These are phyloP conservation scores for Cromileptes altivelis DNA, from an alignment of 2,113 vertebrate species.

Conservation along the genomic window DNA sequence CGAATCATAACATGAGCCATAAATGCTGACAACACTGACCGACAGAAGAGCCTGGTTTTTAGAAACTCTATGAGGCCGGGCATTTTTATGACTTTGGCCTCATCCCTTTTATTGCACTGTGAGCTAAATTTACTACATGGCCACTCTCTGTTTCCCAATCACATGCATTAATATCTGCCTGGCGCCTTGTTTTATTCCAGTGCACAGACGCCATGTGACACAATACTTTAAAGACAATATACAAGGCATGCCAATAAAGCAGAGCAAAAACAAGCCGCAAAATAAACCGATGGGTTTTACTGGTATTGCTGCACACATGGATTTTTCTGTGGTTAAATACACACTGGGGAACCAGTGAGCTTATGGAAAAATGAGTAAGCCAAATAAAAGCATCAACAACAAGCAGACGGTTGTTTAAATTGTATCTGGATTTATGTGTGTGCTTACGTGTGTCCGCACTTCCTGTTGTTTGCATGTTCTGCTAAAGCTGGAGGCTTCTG, in stretches of 20 bases:
- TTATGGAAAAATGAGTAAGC: slow-evolving; percentile 48
- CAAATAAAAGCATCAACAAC: slow-evolving; percentile 58
- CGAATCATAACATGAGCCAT: slow-evolving; percentile 64
- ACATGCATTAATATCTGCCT: slow-evolving; percentile 64
- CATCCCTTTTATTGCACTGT: slow-evolving; percentile 64
- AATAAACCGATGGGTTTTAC: slow-evolving; percentile 55
- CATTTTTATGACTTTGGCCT: slow-evolving; percentile 70
- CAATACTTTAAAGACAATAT: slow-evolving; percentile 67
- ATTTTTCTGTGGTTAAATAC: slow-evolving; percentile 67
- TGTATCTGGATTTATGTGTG: slow-evolving; percentile 39
- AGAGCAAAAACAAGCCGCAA: slow-evolving; percentile 41
- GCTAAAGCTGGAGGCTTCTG: neutral
- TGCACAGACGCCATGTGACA: slow-evolving; percentile 50
- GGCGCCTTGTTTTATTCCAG: slow-evolving; percentile 66
- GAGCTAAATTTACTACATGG: slow-evolving; percentile 68
- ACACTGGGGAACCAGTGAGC: slow-evolving; percentile 47
- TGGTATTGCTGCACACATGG: slow-evolving; percentile 61
- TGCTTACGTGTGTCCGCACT: neutral
- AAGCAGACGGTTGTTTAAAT: slow-evolving; percentile 49
- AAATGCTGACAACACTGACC: slow-evolving; percentile 71
- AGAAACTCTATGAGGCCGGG: slow-evolving; percentile 55
- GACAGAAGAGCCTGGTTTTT: slow-evolving; percentile 59
- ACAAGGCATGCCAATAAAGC: slow-evolving; percentile 57
- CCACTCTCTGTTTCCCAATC: slow-evolving; percentile 64
- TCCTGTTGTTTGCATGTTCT: slow-evolving; percentile 9